Evolutionary conservation across 1,140 invertebrate species (phyloP).

Genomic region (Rhyacophila brunnea): DNA sequence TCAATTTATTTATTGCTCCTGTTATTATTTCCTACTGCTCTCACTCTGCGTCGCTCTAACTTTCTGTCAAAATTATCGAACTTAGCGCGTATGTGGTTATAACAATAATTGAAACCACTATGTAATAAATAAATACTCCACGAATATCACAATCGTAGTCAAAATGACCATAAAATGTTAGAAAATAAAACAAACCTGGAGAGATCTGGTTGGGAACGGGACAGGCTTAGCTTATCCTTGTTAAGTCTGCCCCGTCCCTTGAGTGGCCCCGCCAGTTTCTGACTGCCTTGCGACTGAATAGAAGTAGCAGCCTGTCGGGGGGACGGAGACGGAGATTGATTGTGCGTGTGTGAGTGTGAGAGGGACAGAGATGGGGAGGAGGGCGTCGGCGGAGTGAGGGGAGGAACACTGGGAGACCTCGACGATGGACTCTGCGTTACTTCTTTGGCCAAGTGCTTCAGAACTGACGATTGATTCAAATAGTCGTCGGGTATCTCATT

Average conservation of each 20-base stretch:
- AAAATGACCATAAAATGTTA: too few species aligned
- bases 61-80: too few species aligned
- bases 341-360: constrained; percentile 17
- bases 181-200: constrained; percentile 45
- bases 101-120: too few species aligned
- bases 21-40: too few species aligned
- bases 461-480: constrained; percentile 77
- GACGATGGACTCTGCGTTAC: constrained; percentile 61
- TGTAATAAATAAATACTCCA: too few species aligned
- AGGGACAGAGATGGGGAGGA: constrained; percentile 37
- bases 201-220: constrained; percentile 65
- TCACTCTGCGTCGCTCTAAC: too few species aligned
- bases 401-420: constrained; percentile 42
- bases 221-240: constrained; percentile 65
- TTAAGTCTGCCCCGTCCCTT: constrained; percentile 48
- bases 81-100: too few species aligned
- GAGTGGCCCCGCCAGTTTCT: constrained; percentile 33
- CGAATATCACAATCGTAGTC: too few species aligned
- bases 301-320: too few species aligned
- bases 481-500: constrained; percentile 85
- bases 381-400: constrained; percentile 39
- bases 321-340: constrained; percentile 7
- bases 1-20: too few species aligned
- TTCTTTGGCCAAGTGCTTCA: constrained; percentile 84
- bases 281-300: neutral